These are phyloP conservation scores for Pteropus alecto DNA, from an alignment of 2,113 vertebrate species.

Conservation along the genomic window DNA sequence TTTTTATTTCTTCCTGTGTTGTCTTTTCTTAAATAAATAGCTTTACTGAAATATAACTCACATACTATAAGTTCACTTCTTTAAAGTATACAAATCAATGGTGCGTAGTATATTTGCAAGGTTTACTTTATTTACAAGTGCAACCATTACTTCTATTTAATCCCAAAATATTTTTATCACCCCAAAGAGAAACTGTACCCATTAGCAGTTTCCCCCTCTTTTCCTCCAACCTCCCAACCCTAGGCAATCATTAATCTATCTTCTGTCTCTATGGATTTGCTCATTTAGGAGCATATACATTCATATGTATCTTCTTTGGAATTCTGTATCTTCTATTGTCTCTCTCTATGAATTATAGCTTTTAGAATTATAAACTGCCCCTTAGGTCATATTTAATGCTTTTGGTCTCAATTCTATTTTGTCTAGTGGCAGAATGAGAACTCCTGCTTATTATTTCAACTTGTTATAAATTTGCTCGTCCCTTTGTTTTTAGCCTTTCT, in stretches of 20 bases:
- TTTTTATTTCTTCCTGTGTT: neutral
- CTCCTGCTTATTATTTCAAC: neutral
- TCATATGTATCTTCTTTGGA: neutral
- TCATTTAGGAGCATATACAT: neutral
- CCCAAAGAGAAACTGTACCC: no score
- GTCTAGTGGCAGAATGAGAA: neutral
- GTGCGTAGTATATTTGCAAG: neutral
- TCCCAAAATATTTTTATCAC: neutral
- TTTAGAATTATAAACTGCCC: neutral
- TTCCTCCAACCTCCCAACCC: neutral
- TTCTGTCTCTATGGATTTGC: no score
- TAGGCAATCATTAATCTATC: neutral
- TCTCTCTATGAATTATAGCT: neutral
- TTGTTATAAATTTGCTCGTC: neutral
- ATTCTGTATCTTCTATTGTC: neutral
- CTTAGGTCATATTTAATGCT: neutral
- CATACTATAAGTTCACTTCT: neutral
- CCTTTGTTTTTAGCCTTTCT: neutral
- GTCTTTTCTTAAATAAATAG: neutral
- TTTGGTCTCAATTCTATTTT: neutral
- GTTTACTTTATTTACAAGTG: neutral
- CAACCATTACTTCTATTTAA: neutral
- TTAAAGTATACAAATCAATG: neutral
- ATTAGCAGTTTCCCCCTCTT: no score
- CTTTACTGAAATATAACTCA: neutral